Conservation (phyloP, 2,113 vertebrate species). For the Rhynchopsitta pachyrhyncha region DNA sequence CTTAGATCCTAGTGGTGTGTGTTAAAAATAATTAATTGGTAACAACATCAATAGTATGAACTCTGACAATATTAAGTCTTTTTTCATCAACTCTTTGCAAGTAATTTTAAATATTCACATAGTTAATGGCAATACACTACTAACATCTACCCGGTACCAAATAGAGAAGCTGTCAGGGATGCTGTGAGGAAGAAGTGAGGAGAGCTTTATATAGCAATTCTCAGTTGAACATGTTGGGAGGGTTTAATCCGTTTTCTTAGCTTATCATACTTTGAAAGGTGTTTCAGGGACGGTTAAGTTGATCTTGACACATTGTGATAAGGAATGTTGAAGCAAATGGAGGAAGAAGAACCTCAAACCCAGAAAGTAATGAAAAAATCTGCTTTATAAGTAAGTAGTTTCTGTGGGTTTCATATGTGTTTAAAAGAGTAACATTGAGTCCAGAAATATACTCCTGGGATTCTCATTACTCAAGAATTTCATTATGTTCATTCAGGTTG, state of each 20-base stretch:
- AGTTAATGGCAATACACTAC: background rate
- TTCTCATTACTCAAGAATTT: background rate
- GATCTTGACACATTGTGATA: background rate
- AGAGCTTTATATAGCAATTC: background rate
- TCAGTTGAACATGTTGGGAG: background rate
- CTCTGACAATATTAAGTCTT: background rate
- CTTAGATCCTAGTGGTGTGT: background rate
- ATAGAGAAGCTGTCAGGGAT: background rate
- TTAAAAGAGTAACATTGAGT: background rate
- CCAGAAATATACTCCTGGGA: background rate
- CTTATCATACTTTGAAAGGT: background rate
- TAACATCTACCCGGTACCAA: background rate
- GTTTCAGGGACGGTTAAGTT: background rate
- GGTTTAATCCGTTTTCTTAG: background rate
- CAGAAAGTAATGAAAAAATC: background rate
- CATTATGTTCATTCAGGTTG: accelerated
- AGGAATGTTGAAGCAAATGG: background rate
- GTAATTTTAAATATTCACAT: background rate
- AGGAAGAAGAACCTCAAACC: background rate
- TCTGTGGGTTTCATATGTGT: background rate
- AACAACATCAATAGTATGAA: background rate
- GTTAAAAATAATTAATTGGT: background rate
- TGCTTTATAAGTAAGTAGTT: background rate
- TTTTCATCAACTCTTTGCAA: background rate
- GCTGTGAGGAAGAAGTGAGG: background rate